Evolutionary conservation across 2,113 vertebrate genomes (phyloP), one percentile per base, ranked within the genome.

Genomic region (Istiophorus platypterus): DNA sequence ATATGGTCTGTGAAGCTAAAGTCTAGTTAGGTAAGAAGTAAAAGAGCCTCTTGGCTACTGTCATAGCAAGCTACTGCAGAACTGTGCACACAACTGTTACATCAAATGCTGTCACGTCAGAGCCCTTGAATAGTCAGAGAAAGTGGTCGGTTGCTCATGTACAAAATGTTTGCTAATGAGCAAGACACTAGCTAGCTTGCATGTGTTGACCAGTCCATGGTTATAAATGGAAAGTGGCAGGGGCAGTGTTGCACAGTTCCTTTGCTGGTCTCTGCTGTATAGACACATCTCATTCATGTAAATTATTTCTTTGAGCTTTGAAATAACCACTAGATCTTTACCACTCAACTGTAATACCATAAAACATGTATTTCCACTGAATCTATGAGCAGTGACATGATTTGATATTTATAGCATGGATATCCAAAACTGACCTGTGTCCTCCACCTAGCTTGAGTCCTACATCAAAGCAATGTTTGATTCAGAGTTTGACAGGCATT

Each of bases 401-500:
- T 69, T 41, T 58, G 4, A 42, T 52, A 61, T 26, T n/a, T 39
- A 63, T 8, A 45, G 39, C 52, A 58, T 5, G 11, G 20, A 62
- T 58, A 20, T 71, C 42, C 12, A 47, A 29, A 49, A 52, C 34
- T 22, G 6, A 72, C 27, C 4, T 52, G 17, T 24, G 3, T 56
- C 64, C 17, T 73, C 34, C 64, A 65, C 26, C 22, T 49, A 3
- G n/a, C 27, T 17, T 5, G 15, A 29, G 14, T 24, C 26, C 42
- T 7, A 10, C 15, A 64, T 69, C 63, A 41, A 56, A 13, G 24
- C 29, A 22, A 1, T 29, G 39, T 45, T 71, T 65, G 52, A 63
- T 65, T 45, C 34, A 34, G 22, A 4, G 31, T 71, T 82, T 66
- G 49, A 69, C 26, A 82, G 22, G 42, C 17, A 37, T 34, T 20